phyloP scores from a whole-genome alignment of 1,140 invertebrate genomes.

The Drosophila gunungcola region DNA sequence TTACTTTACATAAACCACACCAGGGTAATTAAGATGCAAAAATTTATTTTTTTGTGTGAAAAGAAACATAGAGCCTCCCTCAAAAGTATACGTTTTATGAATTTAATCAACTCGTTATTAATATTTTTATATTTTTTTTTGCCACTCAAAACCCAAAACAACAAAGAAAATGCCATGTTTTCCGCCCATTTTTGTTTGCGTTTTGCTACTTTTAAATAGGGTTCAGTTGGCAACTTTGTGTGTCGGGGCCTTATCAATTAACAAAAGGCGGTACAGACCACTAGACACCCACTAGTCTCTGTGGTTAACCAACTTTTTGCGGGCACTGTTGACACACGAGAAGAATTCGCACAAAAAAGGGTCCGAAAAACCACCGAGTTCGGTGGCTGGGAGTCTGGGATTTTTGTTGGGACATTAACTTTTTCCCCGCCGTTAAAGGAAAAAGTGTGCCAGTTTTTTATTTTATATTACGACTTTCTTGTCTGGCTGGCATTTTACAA shows the following conservation, averaged over 20 bases:
- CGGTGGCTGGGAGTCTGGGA: neutral
- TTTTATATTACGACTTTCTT: conserved; percentile 24
- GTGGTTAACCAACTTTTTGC: conserved; percentile 40
- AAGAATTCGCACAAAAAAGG: conserved; percentile 10
- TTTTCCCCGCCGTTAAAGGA: conserved; percentile 34
- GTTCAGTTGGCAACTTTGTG: neutral
- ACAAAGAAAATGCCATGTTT: neutral
- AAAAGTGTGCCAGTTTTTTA: conserved; percentile 33
- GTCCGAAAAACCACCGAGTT: conserved; percentile 1
- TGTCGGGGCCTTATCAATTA: conserved; percentile 15
- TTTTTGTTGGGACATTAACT: conserved; percentile 41
- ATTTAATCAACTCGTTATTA: too few relatives aligned
- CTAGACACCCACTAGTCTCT: neutral
- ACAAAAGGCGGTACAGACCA: neutral
- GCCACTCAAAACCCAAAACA: neutral
- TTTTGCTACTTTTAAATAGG: conserved; percentile 2
- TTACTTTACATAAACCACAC: too few relatives aligned
- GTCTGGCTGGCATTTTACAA: conserved; percentile 53
- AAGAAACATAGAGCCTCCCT: too few relatives aligned
- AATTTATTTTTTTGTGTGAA: too few relatives aligned
- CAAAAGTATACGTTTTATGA: too few relatives aligned
- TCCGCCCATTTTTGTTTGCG: too few relatives aligned
- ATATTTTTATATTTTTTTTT: neutral
- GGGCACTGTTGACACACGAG: conserved; percentile 17
- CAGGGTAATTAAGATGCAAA: too few relatives aligned